Evolutionary conservation across 1,140 invertebrate genomes (phyloP), one percentile per base, ranked within the genome.

Genomic region (Papilio helenus): DNA sequence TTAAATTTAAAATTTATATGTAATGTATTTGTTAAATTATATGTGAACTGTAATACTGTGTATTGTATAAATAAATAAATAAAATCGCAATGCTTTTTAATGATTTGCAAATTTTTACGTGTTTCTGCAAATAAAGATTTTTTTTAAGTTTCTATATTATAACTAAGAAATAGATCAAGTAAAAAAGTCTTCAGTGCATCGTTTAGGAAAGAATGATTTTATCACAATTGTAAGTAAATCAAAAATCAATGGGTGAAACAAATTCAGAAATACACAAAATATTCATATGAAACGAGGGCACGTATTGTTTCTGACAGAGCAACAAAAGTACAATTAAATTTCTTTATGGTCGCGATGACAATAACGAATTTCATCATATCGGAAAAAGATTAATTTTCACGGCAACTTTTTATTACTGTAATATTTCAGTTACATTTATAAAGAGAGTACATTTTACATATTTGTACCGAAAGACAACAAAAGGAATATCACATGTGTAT

Each of bases 361-460:
- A 78, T 77, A 78, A 76, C 10, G 20, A 73, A 72, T 65, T 78
- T 81, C 80, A 78, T 58, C 68, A 73, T 78, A 81, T 78, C 76
- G 80, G 39, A 73, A 81, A 81, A 51, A 65, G 39, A 78, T 81
- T 81, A 81, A 46, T 78, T 81, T 81, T 81, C 78, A 81, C 80
- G 74, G 46, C n/a, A 65, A 42, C 71, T 65, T 80, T 74, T 73
- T 49, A 49, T 49, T 23, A 51, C 14, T 3, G 71, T 74, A 10
- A n/a, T 49, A 51, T 26, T 74, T 49, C 23, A 72, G 14, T 9
- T 12, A 29, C 8, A 26, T 61, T 61, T 10, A 61, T 26, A 68
- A 29, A 18, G 23, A 61, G 23, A 23, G 23, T 68, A 16, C 26
- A 29, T 68, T 68, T 16, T 68, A 29, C 14, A 68, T 16, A 5